Evolutionary conservation across 53 echinoderm and acorn worm species (phyloP).

Genomic region (Hippasteria phrygiana): DNA sequence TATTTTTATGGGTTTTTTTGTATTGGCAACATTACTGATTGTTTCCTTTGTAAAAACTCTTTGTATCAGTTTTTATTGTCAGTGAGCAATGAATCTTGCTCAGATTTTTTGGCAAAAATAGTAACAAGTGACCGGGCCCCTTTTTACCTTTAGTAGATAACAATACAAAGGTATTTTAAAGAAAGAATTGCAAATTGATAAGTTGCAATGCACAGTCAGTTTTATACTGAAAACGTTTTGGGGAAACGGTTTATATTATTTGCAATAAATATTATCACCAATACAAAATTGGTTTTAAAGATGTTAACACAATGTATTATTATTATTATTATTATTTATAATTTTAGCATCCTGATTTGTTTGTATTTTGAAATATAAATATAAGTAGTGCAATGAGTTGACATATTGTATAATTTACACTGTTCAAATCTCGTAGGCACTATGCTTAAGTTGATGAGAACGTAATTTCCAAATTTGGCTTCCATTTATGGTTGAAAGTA

Average conservation of each 20-base stretch:
- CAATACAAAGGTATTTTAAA: neutral
- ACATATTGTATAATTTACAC: neutral
- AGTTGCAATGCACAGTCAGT: neutral
- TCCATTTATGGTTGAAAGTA: too few species aligned
- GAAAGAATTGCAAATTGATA: neutral
- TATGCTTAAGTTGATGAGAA: too few species aligned
- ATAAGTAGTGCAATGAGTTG: slow-evolving; percentile 23
- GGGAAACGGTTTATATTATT: neutral
- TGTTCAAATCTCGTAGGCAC: too few species aligned
- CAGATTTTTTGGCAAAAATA: neutral
- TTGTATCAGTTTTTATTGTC: slow-evolving; percentile 1
- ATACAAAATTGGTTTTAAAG: neutral
- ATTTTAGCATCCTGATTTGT: neutral
- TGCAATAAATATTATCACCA: slow-evolving; percentile 26
- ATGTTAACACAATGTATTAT: slow-evolving; percentile 1
- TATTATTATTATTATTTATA: neutral
- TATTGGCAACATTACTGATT: neutral
- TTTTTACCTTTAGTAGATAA: neutral
- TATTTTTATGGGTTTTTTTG: neutral
- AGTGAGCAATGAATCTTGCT: neutral
- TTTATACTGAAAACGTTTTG: neutral
- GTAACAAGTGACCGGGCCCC: neutral
- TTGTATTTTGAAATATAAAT: neutral
- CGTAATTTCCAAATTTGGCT: too few species aligned
- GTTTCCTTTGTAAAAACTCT: too few species aligned